These are phyloP conservation scores for Ictalurus furcatus DNA, from an alignment of 2,113 vertebrate genomes.

Conservation along the genomic window DNA sequence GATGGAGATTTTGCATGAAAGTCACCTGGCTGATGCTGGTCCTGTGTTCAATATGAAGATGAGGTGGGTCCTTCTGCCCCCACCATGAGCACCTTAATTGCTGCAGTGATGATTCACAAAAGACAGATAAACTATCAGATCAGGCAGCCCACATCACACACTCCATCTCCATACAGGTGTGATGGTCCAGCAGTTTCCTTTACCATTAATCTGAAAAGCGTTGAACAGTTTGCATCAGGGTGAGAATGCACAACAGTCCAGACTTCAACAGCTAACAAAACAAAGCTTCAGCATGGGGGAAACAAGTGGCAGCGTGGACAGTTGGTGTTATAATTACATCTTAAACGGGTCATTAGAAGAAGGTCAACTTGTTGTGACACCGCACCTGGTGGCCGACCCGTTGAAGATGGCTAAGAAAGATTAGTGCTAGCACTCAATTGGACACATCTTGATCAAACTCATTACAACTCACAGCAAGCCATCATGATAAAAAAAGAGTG, in stretches of 20 bases:
- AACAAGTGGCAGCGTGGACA: conserved; percentile 48
- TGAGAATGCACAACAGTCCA: conserved; percentile 25
- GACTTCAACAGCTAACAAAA: conserved; percentile 17
- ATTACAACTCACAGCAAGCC: conserved; percentile 27
- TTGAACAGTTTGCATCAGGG: background rate
- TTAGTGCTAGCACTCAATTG: conserved; percentile 30
- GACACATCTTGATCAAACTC: conserved; percentile 47
- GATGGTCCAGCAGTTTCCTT: conserved; percentile 43
- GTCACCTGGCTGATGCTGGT: conserved; percentile 41
- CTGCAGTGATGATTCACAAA: conserved; percentile 22
- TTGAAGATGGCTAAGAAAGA: conserved; percentile 35
- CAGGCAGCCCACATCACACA: conserved; percentile 43
- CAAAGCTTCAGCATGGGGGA: conserved; percentile 27
- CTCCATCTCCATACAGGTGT: conserved; percentile 33
- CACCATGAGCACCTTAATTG: conserved; percentile 32
- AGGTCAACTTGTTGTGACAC: conserved; percentile 49
- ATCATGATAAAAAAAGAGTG: conserved; percentile 8
- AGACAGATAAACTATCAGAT: conserved; percentile 43
- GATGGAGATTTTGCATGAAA: conserved; percentile 35
- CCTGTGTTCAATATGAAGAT: conserved; percentile 33
- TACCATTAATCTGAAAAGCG: conserved; percentile 17
- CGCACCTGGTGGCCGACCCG: conserved; percentile 40
- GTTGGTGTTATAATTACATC: conserved; percentile 59
- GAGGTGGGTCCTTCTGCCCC: conserved; percentile 15
- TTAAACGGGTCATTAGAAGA: conserved; percentile 46